Conservation (phyloP, 1,140 invertebrate genomes). For the Monochamus saltuarius region DNA sequence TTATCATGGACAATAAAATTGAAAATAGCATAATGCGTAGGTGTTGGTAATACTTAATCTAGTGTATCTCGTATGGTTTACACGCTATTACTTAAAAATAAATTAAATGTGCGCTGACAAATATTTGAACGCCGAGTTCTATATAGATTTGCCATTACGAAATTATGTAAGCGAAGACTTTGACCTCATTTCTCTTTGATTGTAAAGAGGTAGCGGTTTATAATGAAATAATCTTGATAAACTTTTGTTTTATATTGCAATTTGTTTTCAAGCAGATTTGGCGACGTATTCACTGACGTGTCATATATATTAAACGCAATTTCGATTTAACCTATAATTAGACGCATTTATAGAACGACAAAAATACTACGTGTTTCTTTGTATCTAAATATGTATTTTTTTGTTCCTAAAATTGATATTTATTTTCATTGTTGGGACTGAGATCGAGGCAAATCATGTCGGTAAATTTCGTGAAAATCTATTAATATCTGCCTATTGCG, state of each 20-base stretch:
- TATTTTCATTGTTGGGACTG: too few relatives aligned
- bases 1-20: constrained; percentile 28
- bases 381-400: too few relatives aligned
- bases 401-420: too few relatives aligned
- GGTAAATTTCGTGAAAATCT: not conserved
- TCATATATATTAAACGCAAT: constrained; percentile 15
- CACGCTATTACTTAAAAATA: constrained; percentile 8
- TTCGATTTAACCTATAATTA: constrained; percentile 6
- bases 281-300: constrained; percentile 22
- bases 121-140: constrained; percentile 5
- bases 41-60: constrained; percentile 15
- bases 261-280: constrained; percentile 27
- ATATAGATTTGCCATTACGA: constrained; percentile 28
- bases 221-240: too few relatives aligned
- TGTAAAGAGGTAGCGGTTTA: not conserved
- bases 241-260: constrained; percentile 1
- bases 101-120: constrained; percentile 13
- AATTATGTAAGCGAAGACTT: constrained; percentile 36
- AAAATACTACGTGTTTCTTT: too few relatives aligned
- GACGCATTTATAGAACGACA: too few relatives aligned
- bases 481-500: constrained; percentile 9
- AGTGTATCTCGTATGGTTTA: constrained; percentile 5
- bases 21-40: constrained; percentile 21
- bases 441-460: too few relatives aligned
- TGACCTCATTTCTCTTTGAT: constrained; percentile 31